Evolutionary conservation across 2,797 vertebrate species (phyloP), one percentile per base, ranked within the genome.

Genomic region (Botia almorhae): DNA sequence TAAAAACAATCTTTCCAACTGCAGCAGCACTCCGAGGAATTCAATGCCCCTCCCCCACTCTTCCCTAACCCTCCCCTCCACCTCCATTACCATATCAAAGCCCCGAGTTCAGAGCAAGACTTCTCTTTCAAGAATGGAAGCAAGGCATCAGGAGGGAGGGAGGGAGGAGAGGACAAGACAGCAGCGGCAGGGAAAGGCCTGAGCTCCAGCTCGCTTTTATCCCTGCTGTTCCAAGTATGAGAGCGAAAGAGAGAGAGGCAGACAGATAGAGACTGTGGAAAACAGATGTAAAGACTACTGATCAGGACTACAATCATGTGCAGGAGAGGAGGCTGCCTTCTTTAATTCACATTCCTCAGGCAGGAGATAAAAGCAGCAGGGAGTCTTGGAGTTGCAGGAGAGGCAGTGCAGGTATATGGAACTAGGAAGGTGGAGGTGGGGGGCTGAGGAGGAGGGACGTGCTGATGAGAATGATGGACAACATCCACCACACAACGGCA

Each of bases 61-160:
- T 29, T 29, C 29, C 29, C 1, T 29, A 29, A 29, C 29, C 29
- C 29, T 29, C 29, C 29, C 29, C 29, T 87, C 90, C 91, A 90
- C 89, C 91, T 88, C 93, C 90, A 95, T 94, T 94, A 94, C 92
- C 94, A 95, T 95, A 94, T 94, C 93, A 94, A 95, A 94, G 93
- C 91, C 89, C 89, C 13, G 91, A 94, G 94, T 94, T 94, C 93
- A 93, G 92, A 94, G 93, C 92, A 92, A 93, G 92, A 93, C 93
- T 93, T 94, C 92, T 92, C 93, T 94, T 94, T 94, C 93, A 93
- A 93, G 91, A 93, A 91, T 91, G 90, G 90, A 90, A 93, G 91
- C 82, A 87, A 91, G 89, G 90, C 87, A 88, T 82, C 80, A 75
- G 43, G 79, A 69, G 69, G 71, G 81, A 88, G 89, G 72, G 69